Base-by-base conservation (phyloP, 1,140 invertebrate species). In the Eriocheir sinensis region DNA sequence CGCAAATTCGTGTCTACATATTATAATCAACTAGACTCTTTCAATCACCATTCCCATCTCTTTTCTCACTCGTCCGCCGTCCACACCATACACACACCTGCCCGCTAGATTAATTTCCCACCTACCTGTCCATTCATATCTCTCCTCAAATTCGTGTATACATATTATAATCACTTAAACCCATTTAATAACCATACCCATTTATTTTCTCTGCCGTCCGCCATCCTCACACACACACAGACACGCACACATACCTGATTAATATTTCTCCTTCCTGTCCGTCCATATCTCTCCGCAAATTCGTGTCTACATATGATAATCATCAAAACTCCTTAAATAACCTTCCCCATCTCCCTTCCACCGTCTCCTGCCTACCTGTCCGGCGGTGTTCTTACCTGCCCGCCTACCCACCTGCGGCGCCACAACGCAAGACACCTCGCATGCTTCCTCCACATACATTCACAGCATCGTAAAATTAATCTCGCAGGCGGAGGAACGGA, bases 401-500 rank as follows among this genome's bases (percentile, higher is more conserved):
- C 48, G 21, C 48, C 48, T 53, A 53, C 60, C 21, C 60, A n/a
- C 60, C 60, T 21, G 60, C 12, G 60, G 60, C 60, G 60, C 60
- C 60, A n/a, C 21, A 4, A n/a, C n/a, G 21, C 21, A 21, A 72
- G 60, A n/a, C 21, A n/a, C 21, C n/a, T 72, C 60, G 60, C 60
- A 72, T 72, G 60, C n/a, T 72, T n/a, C 60, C 6, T 72, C 60
- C 60, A 72, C 60, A 72, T 72, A 72, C 60, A 72, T 72, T 72
- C 60, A 72, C 60, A 72, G 60, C 60, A 72, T 72, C 60, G 60
- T 72, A 72, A 72, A 72, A 72, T 72, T 72, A 72, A 72, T 72
- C 60, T 72, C n/a, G 27, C 21, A 72, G 60, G 6, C 6, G 27
- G 60, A 72, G 27, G 9, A n/a, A n/a, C n/a, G n/a, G n/a, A n/a